Conservation (phyloP, 2,888 invertebrate species). For the Brenthis hecate region DNA sequence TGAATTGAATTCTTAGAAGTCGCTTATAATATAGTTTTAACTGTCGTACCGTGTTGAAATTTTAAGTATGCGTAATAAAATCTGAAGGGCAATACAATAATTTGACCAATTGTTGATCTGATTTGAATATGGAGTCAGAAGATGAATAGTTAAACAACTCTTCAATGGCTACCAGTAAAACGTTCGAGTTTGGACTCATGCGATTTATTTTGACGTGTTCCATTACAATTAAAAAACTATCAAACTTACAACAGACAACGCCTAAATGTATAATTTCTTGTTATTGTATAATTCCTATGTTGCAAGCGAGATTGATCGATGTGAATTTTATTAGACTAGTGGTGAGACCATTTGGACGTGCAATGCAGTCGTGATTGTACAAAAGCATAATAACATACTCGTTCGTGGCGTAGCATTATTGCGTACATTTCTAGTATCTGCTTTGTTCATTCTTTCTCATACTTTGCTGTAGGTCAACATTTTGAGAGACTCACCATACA, state of each 20-base stretch:
- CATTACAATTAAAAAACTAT: too few relatives aligned
- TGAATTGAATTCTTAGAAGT: too few relatives aligned
- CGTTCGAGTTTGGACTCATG: too few relatives aligned
- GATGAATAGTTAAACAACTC: too few relatives aligned
- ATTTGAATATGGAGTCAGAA: too few relatives aligned
- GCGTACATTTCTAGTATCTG: conserved; percentile 24
- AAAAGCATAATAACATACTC: conserved; percentile 38
- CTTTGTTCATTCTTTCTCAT: conserved; percentile 19
- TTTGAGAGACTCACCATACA: neutral
- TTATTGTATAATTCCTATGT: neutral
- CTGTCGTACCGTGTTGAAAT: too few relatives aligned
- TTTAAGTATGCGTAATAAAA: too few relatives aligned
- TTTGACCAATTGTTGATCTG: too few relatives aligned
- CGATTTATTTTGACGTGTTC: too few relatives aligned
- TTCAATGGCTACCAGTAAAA: too few relatives aligned
- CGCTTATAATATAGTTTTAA: too few relatives aligned
- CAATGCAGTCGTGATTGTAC: conserved; percentile 39
- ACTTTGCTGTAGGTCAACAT: neutral
- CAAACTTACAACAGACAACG: neutral
- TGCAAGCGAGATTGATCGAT: conserved; percentile 24
- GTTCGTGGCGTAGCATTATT: conserved; percentile 23
- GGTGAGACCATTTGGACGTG: conserved; percentile 38
- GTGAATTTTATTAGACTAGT: conserved; percentile 36
- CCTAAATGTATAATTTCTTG: neutral
- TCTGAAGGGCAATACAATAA: too few relatives aligned